phyloP scores from a whole-genome alignment of 2,113 vertebrate genomes.

The Chunga burmeisteri region DNA sequence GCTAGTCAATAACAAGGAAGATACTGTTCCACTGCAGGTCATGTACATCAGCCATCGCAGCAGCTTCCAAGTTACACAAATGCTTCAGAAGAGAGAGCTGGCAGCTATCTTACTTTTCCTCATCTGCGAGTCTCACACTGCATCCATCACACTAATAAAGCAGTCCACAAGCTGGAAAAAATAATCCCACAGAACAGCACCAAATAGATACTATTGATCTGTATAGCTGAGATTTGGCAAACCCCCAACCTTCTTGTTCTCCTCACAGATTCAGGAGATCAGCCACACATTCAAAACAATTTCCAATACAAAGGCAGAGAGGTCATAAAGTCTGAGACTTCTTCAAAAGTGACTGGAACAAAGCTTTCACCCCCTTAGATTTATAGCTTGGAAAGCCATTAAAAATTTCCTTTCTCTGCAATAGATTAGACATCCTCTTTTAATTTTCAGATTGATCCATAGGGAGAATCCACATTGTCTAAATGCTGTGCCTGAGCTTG shows the following conservation, averaged over 20 bases:
- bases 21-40: background rate
- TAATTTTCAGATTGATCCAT: background rate
- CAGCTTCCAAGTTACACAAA: background rate
- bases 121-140: background rate
- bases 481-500: background rate
- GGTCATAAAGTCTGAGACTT: background rate
- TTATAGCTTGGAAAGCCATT: background rate
- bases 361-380: background rate
- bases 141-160: background rate
- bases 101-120: background rate
- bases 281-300: background rate
- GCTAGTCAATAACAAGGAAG: background rate
- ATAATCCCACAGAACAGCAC: background rate
- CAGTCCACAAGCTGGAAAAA: background rate
- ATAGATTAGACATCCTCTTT: background rate
- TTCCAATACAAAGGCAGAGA: rapidly evolving
- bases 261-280: background rate
- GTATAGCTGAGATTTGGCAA: background rate
- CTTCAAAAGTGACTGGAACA: background rate
- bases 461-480: background rate
- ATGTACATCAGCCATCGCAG: background rate
- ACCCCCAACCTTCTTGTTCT: background rate
- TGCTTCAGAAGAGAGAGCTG: background rate
- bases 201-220: background rate
- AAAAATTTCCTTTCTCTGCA: background rate